Evolutionary conservation across 2,797 vertebrate species (phyloP).

Genomic region (Notolepis coatsorum): DNA sequence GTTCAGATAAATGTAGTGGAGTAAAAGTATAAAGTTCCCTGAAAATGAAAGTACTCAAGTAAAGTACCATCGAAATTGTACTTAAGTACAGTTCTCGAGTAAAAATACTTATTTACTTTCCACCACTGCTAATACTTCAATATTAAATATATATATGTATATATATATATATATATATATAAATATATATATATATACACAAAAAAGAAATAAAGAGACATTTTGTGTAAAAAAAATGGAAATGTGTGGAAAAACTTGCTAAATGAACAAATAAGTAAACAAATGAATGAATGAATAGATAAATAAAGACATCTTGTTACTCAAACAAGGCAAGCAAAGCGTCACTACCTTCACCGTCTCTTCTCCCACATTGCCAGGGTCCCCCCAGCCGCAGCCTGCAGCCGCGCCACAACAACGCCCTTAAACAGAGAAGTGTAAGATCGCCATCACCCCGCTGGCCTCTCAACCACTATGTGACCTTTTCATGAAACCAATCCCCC

Average conservation of each 20-base stretch:
- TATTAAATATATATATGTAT: slow-evolving; percentile 2
- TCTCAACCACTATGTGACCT: slow-evolving; percentile 11
- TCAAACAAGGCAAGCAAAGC: slow-evolving; percentile 81
- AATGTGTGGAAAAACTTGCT: slow-evolving; percentile 7
- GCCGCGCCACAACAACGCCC: slow-evolving; percentile 79
- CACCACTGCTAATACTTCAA: slow-evolving; percentile 7
- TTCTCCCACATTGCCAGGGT: slow-evolving; percentile 75
- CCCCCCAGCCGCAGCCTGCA: slow-evolving; percentile 75
- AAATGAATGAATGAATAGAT: slow-evolving; percentile 46
- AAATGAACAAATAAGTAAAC: slow-evolving; percentile 29
- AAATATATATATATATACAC: background rate
- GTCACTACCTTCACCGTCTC: slow-evolving; percentile 79
- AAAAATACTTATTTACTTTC: no score
- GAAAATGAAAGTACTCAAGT: no score
- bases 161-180: no score
- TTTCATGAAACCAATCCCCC: background rate
- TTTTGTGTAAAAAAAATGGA: slow-evolving; percentile 41
- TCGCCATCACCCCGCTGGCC: slow-evolving; percentile 63
- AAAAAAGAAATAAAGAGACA: slow-evolving; percentile 18
- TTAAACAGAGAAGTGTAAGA: slow-evolving; percentile 82
- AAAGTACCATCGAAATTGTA: background rate
- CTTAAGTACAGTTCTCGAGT: no score
- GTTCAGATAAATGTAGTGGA: no score
- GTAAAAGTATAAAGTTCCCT: no score
- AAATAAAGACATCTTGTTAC: slow-evolving; percentile 74